Conservation (phyloP, 2,888 invertebrate genomes). For the Nasonovia ribisnigri region DNA sequence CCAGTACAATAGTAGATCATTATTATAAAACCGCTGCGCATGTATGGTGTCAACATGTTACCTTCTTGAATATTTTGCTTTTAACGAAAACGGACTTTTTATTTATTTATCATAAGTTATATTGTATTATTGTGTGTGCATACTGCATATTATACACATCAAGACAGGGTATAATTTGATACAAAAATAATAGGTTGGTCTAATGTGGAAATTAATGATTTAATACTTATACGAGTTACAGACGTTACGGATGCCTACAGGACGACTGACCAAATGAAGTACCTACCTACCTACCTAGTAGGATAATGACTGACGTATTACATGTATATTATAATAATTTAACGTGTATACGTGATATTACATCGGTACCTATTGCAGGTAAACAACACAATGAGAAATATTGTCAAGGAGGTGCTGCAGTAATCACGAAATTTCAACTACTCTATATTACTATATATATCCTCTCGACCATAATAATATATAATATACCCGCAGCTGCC, state of each 20-base stretch:
- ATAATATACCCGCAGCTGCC: neutral
- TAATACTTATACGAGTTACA: neutral
- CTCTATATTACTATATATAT: neutral
- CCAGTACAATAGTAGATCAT: no score
- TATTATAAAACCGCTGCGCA: no score
- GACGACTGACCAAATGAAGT: neutral
- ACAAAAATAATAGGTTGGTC: neutral
- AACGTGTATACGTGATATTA: neutral
- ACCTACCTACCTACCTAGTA: no score
- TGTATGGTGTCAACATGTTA: no score
- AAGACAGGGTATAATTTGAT: no score
- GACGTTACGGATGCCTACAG: neutral
- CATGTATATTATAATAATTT: neutral
- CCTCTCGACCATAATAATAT: neutral
- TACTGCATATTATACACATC: no score
- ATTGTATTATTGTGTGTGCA: no score
- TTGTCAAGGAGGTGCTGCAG: neutral
- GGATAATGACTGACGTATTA: neutral
- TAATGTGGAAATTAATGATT: neutral
- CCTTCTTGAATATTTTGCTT: no score
- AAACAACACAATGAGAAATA: neutral
- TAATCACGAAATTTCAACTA: neutral
- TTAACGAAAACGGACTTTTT: no score
- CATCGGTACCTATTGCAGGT: neutral
- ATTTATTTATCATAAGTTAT: no score